These are phyloP conservation scores for Bicyclus anynana DNA, from an alignment of 1,140 invertebrate genomes.

Conservation along the genomic window DNA sequence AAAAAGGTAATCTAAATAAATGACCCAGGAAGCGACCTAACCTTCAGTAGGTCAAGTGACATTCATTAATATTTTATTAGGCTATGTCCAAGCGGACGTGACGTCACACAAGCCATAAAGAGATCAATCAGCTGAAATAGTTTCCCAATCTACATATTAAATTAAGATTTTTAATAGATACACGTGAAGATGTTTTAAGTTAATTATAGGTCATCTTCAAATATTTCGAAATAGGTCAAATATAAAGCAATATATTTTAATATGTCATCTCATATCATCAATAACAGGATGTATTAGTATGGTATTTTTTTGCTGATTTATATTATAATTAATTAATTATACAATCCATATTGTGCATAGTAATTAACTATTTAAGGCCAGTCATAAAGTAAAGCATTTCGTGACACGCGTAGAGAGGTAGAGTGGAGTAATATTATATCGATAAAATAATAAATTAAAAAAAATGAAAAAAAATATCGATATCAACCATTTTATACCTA, in stretches of 20 bases:
- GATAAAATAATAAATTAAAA: neutral
- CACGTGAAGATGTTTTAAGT: slow-evolving; percentile 11
- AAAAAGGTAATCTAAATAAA: neutral
- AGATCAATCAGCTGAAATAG: slow-evolving; percentile 7
- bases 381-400: neutral
- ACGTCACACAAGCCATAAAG: neutral
- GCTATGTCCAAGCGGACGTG: neutral
- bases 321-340: slow-evolving; percentile 11
- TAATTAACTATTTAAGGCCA: slow-evolving; percentile 1
- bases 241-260: neutral
- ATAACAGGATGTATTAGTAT: slow-evolving; percentile 10
- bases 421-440: neutral
- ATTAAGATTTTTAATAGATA: slow-evolving; percentile 5
- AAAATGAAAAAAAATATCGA: neutral
- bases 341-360: slow-evolving; percentile 12
- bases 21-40: slow-evolving; percentile 9
- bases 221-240: slow-evolving; percentile 4
- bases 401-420: neutral
- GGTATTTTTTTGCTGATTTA: slow-evolving; percentile 12
- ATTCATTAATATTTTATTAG: neutral
- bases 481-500: neutral
- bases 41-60: neutral
- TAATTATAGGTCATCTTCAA: slow-evolving; percentile 7
- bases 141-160: slow-evolving; percentile 8
- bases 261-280: slow-evolving; percentile 2